Evolutionary conservation across 2,113 vertebrate species (phyloP).

Genomic region (Nymphicus hollandicus): DNA sequence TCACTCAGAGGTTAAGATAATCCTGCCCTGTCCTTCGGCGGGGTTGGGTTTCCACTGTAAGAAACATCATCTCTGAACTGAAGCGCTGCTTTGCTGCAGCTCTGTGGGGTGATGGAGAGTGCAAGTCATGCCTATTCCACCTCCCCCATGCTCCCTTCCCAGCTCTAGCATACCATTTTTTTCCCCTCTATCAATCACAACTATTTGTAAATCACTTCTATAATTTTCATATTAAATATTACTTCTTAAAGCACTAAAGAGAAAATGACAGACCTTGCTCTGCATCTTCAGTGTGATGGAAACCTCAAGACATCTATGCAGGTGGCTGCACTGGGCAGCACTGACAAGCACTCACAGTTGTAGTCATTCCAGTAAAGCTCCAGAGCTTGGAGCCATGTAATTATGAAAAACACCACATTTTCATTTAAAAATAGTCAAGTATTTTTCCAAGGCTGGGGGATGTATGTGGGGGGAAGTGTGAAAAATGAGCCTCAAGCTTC

Average conservation of each 20-base stretch:
- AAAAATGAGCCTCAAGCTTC: slow-evolving; percentile 16
- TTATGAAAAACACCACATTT: neutral
- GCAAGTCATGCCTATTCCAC: neutral
- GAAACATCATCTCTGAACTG: neutral
- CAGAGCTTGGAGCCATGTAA: neutral
- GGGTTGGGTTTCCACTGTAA: neutral
- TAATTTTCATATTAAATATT: neutral
- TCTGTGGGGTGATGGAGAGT: neutral
- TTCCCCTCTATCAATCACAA: neutral
- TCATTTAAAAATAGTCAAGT: slow-evolving; percentile 30
- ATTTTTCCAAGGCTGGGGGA: neutral
- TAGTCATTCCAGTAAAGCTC: neutral
- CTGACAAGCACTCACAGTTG: neutral
- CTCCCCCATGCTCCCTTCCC: neutral
- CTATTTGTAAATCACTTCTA: neutral
- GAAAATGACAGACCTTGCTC: neutral
- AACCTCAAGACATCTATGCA: neutral
- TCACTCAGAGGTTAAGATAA: slow-evolving; percentile 4
- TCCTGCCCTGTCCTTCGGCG: neutral
- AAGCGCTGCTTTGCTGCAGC: neutral
- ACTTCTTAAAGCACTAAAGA: neutral
- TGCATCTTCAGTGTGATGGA: neutral
- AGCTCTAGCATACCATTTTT: neutral
- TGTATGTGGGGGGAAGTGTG: neutral
- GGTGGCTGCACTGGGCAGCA: neutral